Evolutionary conservation across 2,888 invertebrate species (phyloP).

Genomic region (Apotomis capreana): DNA sequence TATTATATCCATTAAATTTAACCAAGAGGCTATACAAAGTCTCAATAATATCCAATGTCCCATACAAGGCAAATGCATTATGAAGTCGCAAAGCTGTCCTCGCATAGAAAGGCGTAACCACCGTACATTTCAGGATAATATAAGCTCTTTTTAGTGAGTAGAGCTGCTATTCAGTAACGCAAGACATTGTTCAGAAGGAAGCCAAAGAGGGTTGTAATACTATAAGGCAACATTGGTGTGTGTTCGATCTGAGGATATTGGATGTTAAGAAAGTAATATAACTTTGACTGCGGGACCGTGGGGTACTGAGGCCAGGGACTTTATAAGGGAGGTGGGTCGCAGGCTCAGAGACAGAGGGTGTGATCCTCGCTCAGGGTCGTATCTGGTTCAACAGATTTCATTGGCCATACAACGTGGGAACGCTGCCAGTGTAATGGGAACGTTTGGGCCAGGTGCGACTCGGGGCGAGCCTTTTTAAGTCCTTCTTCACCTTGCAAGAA

Average conservation of each 20-base stretch:
- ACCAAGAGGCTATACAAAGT: constrained; percentile 23
- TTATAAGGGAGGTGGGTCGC: too few relatives aligned
- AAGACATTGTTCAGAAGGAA: constrained; percentile 10
- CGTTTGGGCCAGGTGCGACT: too few relatives aligned
- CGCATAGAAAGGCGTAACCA: background rate
- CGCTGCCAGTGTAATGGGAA: too few relatives aligned
- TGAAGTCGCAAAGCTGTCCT: background rate
- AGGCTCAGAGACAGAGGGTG: too few relatives aligned
- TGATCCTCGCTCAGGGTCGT: too few relatives aligned
- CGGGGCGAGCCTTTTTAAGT: too few relatives aligned
- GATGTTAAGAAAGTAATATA: background rate
- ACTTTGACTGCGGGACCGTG: too few relatives aligned
- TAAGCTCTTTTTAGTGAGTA: background rate
- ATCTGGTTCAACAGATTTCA: too few relatives aligned
- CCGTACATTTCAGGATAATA: background rate
- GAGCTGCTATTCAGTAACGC: constrained; percentile 7
- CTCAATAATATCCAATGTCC: constrained; percentile 19
- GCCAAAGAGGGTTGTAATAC: background rate
- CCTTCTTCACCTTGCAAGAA: too few relatives aligned
- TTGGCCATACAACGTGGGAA: too few relatives aligned
- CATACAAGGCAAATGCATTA: constrained; percentile 24
- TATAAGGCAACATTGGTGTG: background rate
- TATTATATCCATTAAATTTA: constrained; percentile 11
- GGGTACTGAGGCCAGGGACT: too few relatives aligned
- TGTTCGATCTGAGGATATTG: background rate